These are phyloP conservation scores for Acomys russatus DNA, from an alignment of 2,797 vertebrate genomes.

Conservation along the genomic window DNA sequence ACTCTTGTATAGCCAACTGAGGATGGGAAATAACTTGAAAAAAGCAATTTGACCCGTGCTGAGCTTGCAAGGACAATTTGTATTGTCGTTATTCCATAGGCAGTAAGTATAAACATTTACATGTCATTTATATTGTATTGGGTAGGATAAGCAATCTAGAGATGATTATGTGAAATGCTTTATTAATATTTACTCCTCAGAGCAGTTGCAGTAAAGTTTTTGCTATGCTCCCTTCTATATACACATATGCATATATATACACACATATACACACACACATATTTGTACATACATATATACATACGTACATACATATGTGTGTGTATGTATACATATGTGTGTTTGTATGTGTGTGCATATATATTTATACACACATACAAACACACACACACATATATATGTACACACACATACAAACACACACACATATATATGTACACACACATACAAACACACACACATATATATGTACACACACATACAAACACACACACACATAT, in stretches of 20 bases:
- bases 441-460: not conserved
- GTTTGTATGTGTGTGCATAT: not conserved
- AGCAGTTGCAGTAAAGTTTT: not conserved
- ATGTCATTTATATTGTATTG: not conserved
- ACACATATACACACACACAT: not conserved
- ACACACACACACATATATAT: not conserved
- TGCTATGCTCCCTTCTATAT: not conserved
- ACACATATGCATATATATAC: not conserved
- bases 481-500: not conserved
- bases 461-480: not conserved
- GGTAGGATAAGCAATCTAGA: not conserved
- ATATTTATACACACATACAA: not conserved
- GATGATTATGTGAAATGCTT: conserved; percentile 8
- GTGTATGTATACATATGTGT: not conserved
- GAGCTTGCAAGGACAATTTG: not conserved
- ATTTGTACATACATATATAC: not conserved
- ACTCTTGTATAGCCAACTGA: not conserved
- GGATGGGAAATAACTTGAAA: not conserved
- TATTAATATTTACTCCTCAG: not conserved
- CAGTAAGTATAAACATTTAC: not conserved
- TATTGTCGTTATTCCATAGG: not conserved
- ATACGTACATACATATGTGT: not conserved
- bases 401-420: not conserved
- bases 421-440: no score
- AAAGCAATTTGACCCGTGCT: not conserved